Evolutionary conservation across 2,888 invertebrate species (phyloP), one percentile per base, ranked within the genome.

Genomic region (Amiota communis): DNA sequence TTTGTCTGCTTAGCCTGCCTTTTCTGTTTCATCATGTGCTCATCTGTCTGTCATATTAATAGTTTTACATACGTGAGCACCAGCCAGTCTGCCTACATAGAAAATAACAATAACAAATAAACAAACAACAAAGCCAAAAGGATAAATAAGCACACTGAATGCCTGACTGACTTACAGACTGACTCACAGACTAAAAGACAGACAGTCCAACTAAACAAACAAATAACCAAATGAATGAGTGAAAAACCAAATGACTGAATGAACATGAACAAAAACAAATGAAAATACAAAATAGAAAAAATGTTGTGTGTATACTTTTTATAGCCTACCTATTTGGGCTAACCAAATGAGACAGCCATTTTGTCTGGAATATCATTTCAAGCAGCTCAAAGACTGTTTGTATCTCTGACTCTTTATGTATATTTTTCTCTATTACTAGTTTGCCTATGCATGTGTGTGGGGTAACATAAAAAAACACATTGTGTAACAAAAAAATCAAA

Each of bases 271-370:
- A 59, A 11, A 36, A 36, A 36, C 36, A 36, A 36, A 36, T 36
- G 36, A 6, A 36, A 36, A 36, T 36, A 36, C 36, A 36, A 36
- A 2, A 36, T 36, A 36, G 8, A 2, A 36, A 36, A 36, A 36
- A 36, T 6, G 13, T 63, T 61, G 49, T 67, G 12, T 36, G 17
- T 57, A 36, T 63, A 47, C 48, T 65, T 72, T 64, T 71, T 64
- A 49, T 61, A 64, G 23, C 69, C 72, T 61, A 74, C 72, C 73
- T 78, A 15, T 65, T 73, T 72, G 64, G 72, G 75, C 73, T 72
- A 78, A 74, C 72, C 72, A 72, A 75, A 73, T 74, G 74, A 74
- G 74, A 73, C 74, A 78, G 76, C 75, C 78, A 73, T 76, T 74
- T 73, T 72, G 74, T 75, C 74, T 74, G 70, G 48, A 53, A 63